Percentiles rank a stretch among this genome's conserved stretches.
Conservation (phyloP, 2,113 vertebrate genomes). For the Oenanthe melanoleuca region DNA sequence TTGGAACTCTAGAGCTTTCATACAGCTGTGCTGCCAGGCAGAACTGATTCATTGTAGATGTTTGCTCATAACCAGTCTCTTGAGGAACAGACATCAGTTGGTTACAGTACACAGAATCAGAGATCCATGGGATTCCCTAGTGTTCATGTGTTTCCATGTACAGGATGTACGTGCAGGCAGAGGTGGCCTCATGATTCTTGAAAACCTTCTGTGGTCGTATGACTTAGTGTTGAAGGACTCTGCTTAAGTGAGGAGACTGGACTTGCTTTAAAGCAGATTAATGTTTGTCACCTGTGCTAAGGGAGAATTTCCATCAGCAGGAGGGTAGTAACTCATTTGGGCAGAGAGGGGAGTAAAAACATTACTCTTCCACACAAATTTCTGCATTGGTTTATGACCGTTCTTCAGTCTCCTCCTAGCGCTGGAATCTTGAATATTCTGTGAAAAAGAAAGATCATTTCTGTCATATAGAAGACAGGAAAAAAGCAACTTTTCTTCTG, state of each 20-base stretch:
- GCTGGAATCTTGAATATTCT: background rate
- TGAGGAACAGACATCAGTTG: background rate
- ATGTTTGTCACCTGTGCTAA: background rate
- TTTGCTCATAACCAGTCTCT: background rate
- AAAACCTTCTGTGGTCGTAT: background rate
- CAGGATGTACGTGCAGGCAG: background rate
- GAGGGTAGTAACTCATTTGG: background rate
- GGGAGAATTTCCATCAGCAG: background rate
- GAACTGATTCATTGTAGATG: background rate
- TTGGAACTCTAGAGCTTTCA: background rate
- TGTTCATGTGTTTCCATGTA: background rate
- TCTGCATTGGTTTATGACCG: background rate
- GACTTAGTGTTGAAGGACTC: background rate
- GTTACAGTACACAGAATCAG: background rate
- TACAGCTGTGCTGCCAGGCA: fast-evolving
- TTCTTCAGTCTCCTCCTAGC: background rate
- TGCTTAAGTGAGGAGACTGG: background rate
- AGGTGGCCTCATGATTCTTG: background rate
- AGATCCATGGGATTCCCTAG: background rate
- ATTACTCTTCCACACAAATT: background rate
- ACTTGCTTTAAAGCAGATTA: background rate
- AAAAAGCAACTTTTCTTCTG: background rate
- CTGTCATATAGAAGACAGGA: background rate
- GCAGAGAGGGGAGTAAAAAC: background rate
- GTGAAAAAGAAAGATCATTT: background rate